Evolutionary conservation across 2,888 invertebrate species (phyloP), one percentile per base, ranked within the genome.

Genomic region (Diplazon laetatorius): DNA sequence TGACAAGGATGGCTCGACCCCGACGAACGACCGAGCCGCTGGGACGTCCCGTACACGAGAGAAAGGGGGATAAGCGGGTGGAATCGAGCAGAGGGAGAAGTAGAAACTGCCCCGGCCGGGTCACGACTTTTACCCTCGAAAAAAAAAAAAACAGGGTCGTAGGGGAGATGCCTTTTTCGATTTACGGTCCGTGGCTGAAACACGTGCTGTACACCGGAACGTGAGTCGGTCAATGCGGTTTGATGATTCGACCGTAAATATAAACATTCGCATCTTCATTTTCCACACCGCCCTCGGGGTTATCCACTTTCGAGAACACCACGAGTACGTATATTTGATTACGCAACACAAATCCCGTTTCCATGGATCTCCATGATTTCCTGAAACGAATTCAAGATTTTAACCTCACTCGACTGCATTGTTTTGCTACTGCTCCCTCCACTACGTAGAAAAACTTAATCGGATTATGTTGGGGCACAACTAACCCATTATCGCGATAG

Each of bases 41-140:
- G 71, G 62, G 55, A 63, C 68, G 68, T 71, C 78, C 71, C 74
- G 60, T 62, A 48, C 74, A 68, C 68, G 70, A 70, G 37, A 16
- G 50, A 37, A 50, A 39, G 68, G 14, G 59, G 74, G 66, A 72
- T 46, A 62, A 77, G 69, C 66, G 60, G 57, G 48, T 59, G 71
- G 60, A 70, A 72, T 68, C 39, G 46, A 73, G 59, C 42, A 20
- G 35, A 55, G 66, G 70, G 74, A 62, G 62, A 75, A 71, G 62
- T 39, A 50, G 65, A 42, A 25, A 39, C 60, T 59, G 70, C 48
- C 39, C 39, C 18, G 30, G 60, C 42, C 62, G 62, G 68, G 75
- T 78, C 75, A 62, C 57, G 62, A 75, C 75, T 71, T 42, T 63
- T 42, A 65, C 18, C 35, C 71, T 48, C 65, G 16, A 16, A 52